Base-by-base conservation (phyloP, 1,140 invertebrate species). In the Philopotamus ludificatus region DNA sequence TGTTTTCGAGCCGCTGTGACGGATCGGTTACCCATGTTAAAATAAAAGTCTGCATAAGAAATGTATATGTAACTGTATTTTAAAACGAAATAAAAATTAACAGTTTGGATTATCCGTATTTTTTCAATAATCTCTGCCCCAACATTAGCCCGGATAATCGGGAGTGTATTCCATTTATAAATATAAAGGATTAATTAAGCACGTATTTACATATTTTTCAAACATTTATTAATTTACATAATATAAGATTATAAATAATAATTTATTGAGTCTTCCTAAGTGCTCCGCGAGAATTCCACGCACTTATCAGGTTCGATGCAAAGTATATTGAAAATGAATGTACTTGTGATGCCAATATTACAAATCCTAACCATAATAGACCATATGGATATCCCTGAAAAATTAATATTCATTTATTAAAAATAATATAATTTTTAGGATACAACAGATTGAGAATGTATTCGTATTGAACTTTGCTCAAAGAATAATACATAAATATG, bases 341-440 rank as follows among this genome's bases (percentile, higher is more conserved):
- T 45, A 98, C 87, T 83, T 98, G 95, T 22, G 92, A 83, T 15
- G 92, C 93, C 1, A 94, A 75, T 16, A 94, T 76, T 51, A 97
- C 87, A 79, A 97, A 98, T 47, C 87, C 90, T 76, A 95, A 97
- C 95, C 95, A 98, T 60, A 98, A 81, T 16, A 98, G 78, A 23
- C 92, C 93, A 75, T 97, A 93, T 0, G 95, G 95, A 73, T 93
- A 90, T 25, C 88, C 90, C 90, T 95, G 78, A 58, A 85, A 86
- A 60, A 55, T n/a, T n/a, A n/a, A 74, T 72, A 73, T 72, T 67
- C 4, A 23, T 23, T 1, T 25, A 3, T 23, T 44, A 1, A 44
- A 44, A n/a, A n/a, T n/a, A n/a, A n/a, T n/a, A n/a, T n/a, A n/a
- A n/a, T n/a, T n/a, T n/a, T n/a, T n/a, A n/a, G n/a, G n/a, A n/a